Conservation (phyloP, 2,113 vertebrate genomes). For the Gobiocypris rarus region DNA sequence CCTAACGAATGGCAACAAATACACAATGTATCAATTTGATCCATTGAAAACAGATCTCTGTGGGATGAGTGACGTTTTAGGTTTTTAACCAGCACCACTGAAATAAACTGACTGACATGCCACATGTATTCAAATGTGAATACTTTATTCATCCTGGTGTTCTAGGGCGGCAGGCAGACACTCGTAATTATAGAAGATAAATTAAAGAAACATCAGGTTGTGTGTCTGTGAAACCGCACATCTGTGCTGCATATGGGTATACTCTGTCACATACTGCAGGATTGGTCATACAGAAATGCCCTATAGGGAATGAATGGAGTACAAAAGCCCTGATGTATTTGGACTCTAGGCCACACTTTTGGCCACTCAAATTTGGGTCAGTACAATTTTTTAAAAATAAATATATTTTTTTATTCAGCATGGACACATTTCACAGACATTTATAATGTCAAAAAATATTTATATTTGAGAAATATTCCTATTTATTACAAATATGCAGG, state of each 20-base stretch:
- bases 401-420: neutral
- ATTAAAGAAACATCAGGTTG: slow-evolving; percentile 53
- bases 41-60: slow-evolving; percentile 46
- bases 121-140: slow-evolving; percentile 32
- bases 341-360: neutral
- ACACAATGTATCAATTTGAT: slow-evolving; percentile 35
- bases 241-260: slow-evolving; percentile 54
- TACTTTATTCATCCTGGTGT: slow-evolving; percentile 47
- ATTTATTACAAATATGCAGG: neutral
- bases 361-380: too few species aligned
- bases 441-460: neutral
- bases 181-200: slow-evolving; percentile 50
- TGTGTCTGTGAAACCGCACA: slow-evolving; percentile 50
- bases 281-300: slow-evolving; percentile 3
- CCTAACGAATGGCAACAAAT: slow-evolving; percentile 36
- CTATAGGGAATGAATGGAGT: neutral
- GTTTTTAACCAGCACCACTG: slow-evolving; percentile 33
- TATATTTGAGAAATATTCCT: too few species aligned
- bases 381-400: neutral
- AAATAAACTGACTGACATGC: slow-evolving; percentile 42
- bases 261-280: neutral
- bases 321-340: neutral
- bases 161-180: slow-evolving; percentile 45
- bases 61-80: slow-evolving; percentile 20
- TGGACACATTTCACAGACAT: neutral